These are phyloP conservation scores for Peromyscus nudipes DNA, from an alignment of 2,797 vertebrate species.

Conservation along the genomic window DNA sequence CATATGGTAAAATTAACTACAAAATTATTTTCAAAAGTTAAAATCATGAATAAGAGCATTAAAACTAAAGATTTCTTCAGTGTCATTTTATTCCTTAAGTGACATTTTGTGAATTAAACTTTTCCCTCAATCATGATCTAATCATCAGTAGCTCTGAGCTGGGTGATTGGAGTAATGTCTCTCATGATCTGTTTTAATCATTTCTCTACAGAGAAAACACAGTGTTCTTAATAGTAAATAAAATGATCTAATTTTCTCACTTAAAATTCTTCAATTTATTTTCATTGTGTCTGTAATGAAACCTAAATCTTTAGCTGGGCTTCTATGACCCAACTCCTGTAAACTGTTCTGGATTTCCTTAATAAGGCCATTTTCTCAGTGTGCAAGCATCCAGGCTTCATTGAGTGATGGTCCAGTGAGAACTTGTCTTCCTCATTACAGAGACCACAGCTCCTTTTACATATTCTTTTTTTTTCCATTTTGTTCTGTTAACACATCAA, in stretches of 20 bases:
- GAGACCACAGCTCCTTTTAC: neutral
- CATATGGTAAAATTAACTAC: neutral
- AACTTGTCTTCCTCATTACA: neutral
- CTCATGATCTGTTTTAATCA: neutral
- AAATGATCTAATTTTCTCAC: neutral
- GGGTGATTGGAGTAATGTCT: neutral
- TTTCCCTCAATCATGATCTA: neutral
- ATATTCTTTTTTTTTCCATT: neutral
- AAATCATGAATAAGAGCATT: neutral
- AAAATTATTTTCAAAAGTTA: neutral
- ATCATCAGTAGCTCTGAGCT: neutral
- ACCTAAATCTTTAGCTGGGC: neutral
- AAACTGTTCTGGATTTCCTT: neutral
- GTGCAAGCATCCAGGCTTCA: neutral
- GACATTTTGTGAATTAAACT: neutral
- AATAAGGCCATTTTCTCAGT: neutral
- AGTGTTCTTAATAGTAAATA: neutral
- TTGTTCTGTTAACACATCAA: neutral
- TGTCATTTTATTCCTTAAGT: neutral
- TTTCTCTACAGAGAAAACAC: neutral
- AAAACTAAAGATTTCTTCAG: neutral
- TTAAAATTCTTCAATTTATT: neutral
- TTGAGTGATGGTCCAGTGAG: accelerated
- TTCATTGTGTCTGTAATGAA: neutral
- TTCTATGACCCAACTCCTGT: neutral